Conservation (phyloP, 2,888 invertebrate species). For the Brachypalpus laphriformis region DNA sequence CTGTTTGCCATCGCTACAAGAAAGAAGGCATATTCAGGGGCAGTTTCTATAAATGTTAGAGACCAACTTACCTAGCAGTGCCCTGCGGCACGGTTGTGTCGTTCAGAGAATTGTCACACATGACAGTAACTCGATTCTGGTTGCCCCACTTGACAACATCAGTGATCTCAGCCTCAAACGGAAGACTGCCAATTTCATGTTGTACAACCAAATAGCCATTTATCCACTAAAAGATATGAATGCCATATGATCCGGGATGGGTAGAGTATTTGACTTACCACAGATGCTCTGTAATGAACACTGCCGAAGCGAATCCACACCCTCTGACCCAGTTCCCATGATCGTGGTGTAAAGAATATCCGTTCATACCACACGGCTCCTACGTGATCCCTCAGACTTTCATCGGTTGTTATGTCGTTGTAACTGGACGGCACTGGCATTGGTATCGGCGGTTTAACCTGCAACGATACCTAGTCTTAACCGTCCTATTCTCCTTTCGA, state of each 20-base stretch:
- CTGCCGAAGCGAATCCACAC: constrained; percentile 96
- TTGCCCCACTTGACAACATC: constrained; percentile 86
- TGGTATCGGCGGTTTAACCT: constrained; percentile 88
- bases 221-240: constrained; percentile 88
- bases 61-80: constrained; percentile 84
- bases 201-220: constrained; percentile 91
- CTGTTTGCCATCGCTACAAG: constrained; percentile 85
- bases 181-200: constrained; percentile 97
- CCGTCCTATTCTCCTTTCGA: no score
- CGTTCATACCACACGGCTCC: constrained; percentile 98
- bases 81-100: constrained; percentile 96
- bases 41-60: accelerated
- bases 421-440: constrained; percentile 99
- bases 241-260: no score
- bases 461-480: neutral
- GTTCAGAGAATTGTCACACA: constrained; percentile 95
- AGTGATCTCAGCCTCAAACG: constrained; percentile 94
- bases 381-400: constrained; percentile 92
- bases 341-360: constrained; percentile 91
- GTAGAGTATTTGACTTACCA: constrained; percentile 88
- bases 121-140: constrained; percentile 93
- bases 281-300: constrained; percentile 95
- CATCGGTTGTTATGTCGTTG: constrained; percentile 95
- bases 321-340: constrained; percentile 88
- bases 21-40: neutral